Evolutionary conservation across 2,888 invertebrate genomes (phyloP).

Genomic region (Cinara cedri): DNA sequence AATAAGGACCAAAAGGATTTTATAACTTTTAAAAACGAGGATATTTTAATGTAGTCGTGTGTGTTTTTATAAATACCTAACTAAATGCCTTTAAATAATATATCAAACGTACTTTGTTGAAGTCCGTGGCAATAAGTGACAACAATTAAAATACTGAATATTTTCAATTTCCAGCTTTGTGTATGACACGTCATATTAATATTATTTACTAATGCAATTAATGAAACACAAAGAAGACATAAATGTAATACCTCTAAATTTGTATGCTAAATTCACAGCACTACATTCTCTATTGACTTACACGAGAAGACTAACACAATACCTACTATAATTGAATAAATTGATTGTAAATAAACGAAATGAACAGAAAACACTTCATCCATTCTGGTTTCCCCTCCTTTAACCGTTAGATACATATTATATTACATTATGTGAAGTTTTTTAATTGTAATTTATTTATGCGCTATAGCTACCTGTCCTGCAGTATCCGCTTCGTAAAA

Average conservation of each 20-base stretch:
- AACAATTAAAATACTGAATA: conserved; percentile 21
- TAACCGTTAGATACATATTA: neutral
- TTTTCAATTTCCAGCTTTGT: conserved; percentile 23
- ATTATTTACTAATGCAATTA: neutral
- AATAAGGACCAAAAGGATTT: no score
- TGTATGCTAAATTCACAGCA: conserved; percentile 2
- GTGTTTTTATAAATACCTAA: no score
- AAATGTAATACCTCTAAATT: neutral
- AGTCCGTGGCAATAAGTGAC: conserved; percentile 20
- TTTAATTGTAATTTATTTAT: conserved; percentile 2
- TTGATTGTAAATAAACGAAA: conserved; percentile 8
- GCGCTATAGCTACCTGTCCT: conserved; percentile 4
- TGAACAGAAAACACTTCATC: conserved; percentile 15
- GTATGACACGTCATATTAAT: conserved; percentile 31
- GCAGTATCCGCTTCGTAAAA: neutral
- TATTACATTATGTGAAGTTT: neutral
- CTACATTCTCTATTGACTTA: neutral
- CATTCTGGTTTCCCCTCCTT: conserved; percentile 43
- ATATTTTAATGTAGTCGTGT: no score
- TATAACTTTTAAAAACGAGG: no score
- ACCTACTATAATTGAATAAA: conserved; percentile 12
- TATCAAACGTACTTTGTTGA: conserved; percentile 35
- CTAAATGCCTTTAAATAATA: no score
- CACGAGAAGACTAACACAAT: conserved; percentile 25
- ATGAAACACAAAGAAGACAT: conserved; percentile 16